Percentiles rank a stretch among this genome's conserved stretches.
phyloP scores from a whole-genome alignment of 1,140 invertebrate genomes.

The Drosophila sp. region DNA sequence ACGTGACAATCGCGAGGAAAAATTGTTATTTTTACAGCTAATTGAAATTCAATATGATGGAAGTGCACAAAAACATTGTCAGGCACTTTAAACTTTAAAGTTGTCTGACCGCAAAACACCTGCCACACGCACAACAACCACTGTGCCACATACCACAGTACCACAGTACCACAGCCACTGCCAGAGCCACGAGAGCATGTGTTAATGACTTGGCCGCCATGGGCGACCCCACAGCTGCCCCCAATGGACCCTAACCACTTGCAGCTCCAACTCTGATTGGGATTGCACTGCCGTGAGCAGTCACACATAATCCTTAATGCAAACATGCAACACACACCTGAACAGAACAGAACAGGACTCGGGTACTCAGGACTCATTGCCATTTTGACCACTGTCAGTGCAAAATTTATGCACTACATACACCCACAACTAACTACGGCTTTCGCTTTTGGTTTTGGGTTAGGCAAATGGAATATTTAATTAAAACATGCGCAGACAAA shows the following conservation, averaged over 20 bases:
- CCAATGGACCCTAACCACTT: neutral
- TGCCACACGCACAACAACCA: slow-evolving; percentile 13
- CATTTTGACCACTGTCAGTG: slow-evolving; percentile 45
- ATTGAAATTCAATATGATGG: slow-evolving; percentile 56
- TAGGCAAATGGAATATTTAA: slow-evolving; percentile 84
- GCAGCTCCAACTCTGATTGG: slow-evolving; percentile 8
- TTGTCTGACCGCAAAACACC: slow-evolving; percentile 42
- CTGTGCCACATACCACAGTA: neutral
- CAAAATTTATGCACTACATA: slow-evolving; percentile 51
- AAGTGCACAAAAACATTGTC: slow-evolving; percentile 9
- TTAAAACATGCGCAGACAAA: slow-evolving; percentile 76
- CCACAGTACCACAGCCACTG: neutral
- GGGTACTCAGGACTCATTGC: slow-evolving; percentile 5
- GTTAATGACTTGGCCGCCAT: slow-evolving; percentile 42
- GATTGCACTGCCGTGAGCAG: slow-evolving; percentile 47
- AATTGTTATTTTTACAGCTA: slow-evolving; percentile 58
- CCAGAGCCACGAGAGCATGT: slow-evolving; percentile 16
- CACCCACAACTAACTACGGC: slow-evolving; percentile 60
- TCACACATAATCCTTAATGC: slow-evolving; percentile 60
- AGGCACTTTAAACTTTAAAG: slow-evolving; percentile 51
- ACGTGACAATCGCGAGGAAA: slow-evolving; percentile 26
- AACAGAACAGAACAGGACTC: slow-evolving; percentile 6
- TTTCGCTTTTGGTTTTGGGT: slow-evolving; percentile 61
- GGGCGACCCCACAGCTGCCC: neutral
- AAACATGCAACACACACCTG: slow-evolving; percentile 56